Evolutionary conservation across 1,140 invertebrate species (phyloP).

Genomic region (Hylaeus volcanicus): DNA sequence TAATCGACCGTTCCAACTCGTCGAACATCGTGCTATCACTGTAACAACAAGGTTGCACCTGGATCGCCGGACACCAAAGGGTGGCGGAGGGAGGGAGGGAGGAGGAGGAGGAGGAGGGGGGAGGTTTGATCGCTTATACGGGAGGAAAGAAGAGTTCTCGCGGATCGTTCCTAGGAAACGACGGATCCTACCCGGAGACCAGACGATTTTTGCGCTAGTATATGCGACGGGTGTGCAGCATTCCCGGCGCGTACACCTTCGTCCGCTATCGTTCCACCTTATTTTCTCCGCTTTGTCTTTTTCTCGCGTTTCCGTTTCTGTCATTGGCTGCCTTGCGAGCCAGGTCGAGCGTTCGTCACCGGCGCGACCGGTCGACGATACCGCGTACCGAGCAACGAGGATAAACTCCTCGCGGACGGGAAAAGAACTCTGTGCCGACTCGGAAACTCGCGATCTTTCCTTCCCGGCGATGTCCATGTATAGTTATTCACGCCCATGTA

Average conservation of each 20-base stretch:
- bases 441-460: slow-evolving; percentile 35
- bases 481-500: slow-evolving; percentile 55
- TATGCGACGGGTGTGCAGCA: slow-evolving; percentile 39
- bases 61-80: neutral
- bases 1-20: too few species aligned
- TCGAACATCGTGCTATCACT: too few species aligned
- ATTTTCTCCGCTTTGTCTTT: slow-evolving; percentile 39
- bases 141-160: slow-evolving; percentile 41
- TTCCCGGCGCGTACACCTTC: slow-evolving; percentile 49
- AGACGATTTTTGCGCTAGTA: slow-evolving; percentile 50
- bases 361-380: slow-evolving; percentile 18
- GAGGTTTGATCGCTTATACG: slow-evolving; percentile 38
- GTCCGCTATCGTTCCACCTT: slow-evolving; percentile 31
- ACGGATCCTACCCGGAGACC: slow-evolving; percentile 15
- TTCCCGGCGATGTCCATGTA: slow-evolving; percentile 44
- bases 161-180: slow-evolving; percentile 56
- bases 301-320: slow-evolving; percentile 49
- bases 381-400: neutral
- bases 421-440: slow-evolving; percentile 26
- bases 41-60: neutral
- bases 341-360: slow-evolving; percentile 26
- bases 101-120: neutral
- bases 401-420: slow-evolving; percentile 7
- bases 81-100: neutral
- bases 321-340: neutral